phyloP scores from a whole-genome alignment of 2,888 invertebrate genomes.

The Saturnia japonica region DNA sequence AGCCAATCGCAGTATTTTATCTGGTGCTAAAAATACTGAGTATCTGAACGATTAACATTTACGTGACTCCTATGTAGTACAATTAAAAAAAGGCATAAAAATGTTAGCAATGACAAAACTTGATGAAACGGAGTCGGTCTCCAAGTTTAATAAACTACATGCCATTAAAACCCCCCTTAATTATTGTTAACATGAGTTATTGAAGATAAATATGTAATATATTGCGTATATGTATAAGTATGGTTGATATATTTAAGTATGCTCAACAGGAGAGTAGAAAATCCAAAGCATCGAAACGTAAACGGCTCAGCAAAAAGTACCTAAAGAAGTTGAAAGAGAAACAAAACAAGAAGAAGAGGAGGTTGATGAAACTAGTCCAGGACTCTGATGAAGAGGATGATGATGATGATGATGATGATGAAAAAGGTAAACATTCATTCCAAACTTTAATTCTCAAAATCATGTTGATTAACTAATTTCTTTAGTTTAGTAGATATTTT shows the following conservation, averaged over 20 bases:
- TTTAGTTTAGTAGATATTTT: not conserved
- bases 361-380: slow-evolving; percentile 36
- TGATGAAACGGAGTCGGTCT: too few relatives aligned
- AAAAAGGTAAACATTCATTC: slow-evolving; percentile 42
- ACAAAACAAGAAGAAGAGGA: slow-evolving; percentile 60
- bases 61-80: not conserved
- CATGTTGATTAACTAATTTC: not conserved
- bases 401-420: slow-evolving; percentile 46
- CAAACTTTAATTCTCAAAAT: not conserved
- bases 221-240: slow-evolving; percentile 22
- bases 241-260: not conserved
- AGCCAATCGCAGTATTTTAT: not conserved
- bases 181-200: not conserved
- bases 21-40: slow-evolving; percentile 6
- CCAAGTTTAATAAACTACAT: too few relatives aligned
- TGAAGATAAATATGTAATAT: slow-evolving; percentile 6
- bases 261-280: slow-evolving; percentile 54
- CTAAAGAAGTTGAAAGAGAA: slow-evolving; percentile 65
- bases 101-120: too few relatives aligned
- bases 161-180: too few relatives aligned
- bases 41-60: not conserved
- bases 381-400: slow-evolving; percentile 46
- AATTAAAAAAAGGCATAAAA: too few relatives aligned
- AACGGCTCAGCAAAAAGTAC: slow-evolving; percentile 54
- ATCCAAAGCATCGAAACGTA: slow-evolving; percentile 53